Evolutionary conservation across 1,140 invertebrate species (phyloP), one percentile per base, ranked within the genome.

Genomic region (Drosophila melanica): DNA sequence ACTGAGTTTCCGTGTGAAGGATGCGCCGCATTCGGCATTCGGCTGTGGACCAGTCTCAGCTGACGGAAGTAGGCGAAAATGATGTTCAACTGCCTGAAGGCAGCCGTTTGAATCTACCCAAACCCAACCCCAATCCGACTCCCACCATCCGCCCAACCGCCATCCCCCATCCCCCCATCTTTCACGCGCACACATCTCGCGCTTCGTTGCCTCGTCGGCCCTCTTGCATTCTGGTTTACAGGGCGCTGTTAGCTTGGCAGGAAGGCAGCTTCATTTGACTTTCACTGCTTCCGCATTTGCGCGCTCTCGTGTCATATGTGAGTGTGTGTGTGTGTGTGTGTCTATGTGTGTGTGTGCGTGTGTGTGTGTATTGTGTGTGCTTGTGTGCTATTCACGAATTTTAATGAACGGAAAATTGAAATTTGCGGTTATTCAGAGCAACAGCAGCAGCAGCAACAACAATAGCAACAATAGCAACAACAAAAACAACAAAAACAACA

Each of bases 371-470:
- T 18, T 23, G 10, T 35, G 11, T 48, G 30, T 48, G 18, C 54
- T 59, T 79, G 47, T 63, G 54, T 62, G 80, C 80, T 67, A 69
- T 84, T 84, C 80, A 84, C 80, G 68, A 77, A 84, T 84, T 84
- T 84, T 79, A 84, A 84, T 84, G 72, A 84, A 84, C 67, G 76
- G 68, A 79, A 84, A 84, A 84, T 84, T 84, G 80, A 84, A 84
- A 84, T 73, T 79, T 77, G 72, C 45, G 80, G 80, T 63, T 76
- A 66, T 79, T 76, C 75, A 75, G 53, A 66, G 53, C 42, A 48
- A 27, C 57, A 59, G 42, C 33, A 37, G 27, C 27, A 48, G 59
- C 68, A 62, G 18, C 12, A 50, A 3, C 23, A 14, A 8, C 48
- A 39, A 16, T 20, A 45, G 10, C 20, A 59, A 18, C 35, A 35